Evolutionary conservation across 1,140 invertebrate species (phyloP).

Genomic region (Drusus annulatus): DNA sequence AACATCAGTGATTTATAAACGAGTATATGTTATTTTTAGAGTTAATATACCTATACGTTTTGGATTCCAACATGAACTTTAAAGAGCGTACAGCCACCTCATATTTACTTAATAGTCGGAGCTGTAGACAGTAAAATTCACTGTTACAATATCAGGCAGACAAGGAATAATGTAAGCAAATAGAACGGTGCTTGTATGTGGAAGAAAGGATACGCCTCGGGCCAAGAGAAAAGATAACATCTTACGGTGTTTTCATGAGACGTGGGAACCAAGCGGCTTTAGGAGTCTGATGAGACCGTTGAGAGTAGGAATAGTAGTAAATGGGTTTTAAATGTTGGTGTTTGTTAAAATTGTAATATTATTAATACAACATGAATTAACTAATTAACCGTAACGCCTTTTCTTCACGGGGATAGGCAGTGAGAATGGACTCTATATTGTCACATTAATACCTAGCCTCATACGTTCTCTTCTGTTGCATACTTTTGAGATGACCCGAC

Average conservation of each 20-base stretch:
- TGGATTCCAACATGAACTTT: slow-evolving; percentile 5
- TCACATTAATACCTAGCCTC: too few species aligned
- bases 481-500: too few species aligned
- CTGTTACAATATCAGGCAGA: slow-evolving; percentile 24
- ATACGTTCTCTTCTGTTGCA: too few species aligned
- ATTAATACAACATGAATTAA: too few species aligned
- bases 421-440: too few species aligned
- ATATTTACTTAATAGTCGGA: slow-evolving; percentile 5
- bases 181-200: not conserved
- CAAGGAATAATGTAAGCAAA: slow-evolving; percentile 33
- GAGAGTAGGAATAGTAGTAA: too few species aligned
- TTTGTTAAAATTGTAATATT: too few species aligned
- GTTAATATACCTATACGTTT: not conserved
- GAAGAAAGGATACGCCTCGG: slow-evolving; percentile 1
- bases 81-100: not conserved
- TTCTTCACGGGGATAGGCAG: too few species aligned
- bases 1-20: too few species aligned
- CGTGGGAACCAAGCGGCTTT: not conserved
- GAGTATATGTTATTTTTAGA: too few species aligned
- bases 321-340: too few species aligned
- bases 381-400: too few species aligned
- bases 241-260: slow-evolving; percentile 33
- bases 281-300: not conserved
- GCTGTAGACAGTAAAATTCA: slow-evolving; percentile 7
- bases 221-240: slow-evolving; percentile 38